These are phyloP conservation scores for Dryadula phaetusa DNA, from an alignment of 2,888 invertebrate genomes.

Conservation along the genomic window DNA sequence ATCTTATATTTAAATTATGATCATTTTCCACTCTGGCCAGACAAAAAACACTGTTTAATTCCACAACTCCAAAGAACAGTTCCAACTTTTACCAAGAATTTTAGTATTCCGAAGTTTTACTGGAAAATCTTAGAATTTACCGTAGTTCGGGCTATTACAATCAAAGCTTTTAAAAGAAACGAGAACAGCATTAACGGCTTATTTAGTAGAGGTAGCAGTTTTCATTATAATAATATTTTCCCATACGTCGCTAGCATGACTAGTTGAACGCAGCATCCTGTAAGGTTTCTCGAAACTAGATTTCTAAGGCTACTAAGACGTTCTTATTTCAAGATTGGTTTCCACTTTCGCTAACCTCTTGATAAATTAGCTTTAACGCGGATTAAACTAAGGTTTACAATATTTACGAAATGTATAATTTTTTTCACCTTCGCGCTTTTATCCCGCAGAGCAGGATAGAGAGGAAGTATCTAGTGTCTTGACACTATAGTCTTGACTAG, in stretches of 20 bases:
- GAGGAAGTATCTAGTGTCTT: no score
- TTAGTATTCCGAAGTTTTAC: no score
- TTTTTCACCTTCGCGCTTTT: no score
- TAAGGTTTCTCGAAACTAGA: slow-evolving; percentile 28
- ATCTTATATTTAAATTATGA: no score
- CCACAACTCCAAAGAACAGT: no score
- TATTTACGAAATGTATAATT: slow-evolving; percentile 4
- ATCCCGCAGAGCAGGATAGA: no score
- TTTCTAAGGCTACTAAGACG: slow-evolving; percentile 30
- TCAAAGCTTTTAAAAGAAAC: background rate
- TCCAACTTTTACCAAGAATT: no score
- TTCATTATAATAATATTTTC: slow-evolving; percentile 17
- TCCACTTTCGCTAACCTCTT: slow-evolving; percentile 35
- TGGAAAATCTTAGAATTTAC: no score
- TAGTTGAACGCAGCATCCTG: slow-evolving; percentile 26
- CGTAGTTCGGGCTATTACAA: no score
- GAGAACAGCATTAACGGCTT: background rate
- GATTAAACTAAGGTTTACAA: slow-evolving; percentile 8
- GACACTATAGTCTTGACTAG: no score
- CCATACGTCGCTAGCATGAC: slow-evolving; percentile 14
- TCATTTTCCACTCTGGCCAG: no score
- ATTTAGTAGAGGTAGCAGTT: slow-evolving; percentile 2
- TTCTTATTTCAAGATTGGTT: slow-evolving; percentile 24
- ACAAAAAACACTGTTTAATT: no score
- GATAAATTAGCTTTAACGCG: slow-evolving; percentile 17